Conservation (phyloP, 2,113 vertebrate species). For the Brienomyrus longianalis region DNA sequence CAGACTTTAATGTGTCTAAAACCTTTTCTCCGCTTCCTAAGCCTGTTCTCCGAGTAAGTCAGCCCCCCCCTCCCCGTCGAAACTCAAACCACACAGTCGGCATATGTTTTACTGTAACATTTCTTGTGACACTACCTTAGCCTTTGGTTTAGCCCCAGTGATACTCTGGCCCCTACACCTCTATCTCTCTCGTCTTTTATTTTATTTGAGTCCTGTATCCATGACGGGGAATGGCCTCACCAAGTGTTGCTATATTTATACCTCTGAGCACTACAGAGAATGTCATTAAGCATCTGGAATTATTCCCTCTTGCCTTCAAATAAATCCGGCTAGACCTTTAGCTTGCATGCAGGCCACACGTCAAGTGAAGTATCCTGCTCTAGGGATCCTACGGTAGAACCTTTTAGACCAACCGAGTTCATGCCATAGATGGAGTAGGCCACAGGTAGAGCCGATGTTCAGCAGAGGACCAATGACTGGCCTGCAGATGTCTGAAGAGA, state of each 20-base stretch:
- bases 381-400: neutral
- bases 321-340: neutral
- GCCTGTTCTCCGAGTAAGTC: neutral
- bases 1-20: slow-evolving; percentile 4
- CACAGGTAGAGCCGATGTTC: neutral
- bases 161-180: neutral
- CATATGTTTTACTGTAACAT: neutral
- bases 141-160: neutral
- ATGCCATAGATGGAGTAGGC: neutral
- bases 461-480: neutral
- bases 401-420: neutral
- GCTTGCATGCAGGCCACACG: neutral
- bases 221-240: neutral
- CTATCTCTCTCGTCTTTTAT: neutral
- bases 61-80: neutral
- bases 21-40: neutral
- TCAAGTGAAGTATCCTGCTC: neutral
- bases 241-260: slow-evolving; percentile 11
- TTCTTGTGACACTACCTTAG: neutral
- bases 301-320: neutral
- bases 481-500: neutral
- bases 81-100: neutral
- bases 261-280: neutral
- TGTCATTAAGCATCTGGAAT: neutral
- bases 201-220: slow-evolving; percentile 7